These are phyloP conservation scores for Reinhardtius hippoglossoides DNA, from an alignment of 2,113 vertebrate genomes.

Conservation along the genomic window DNA sequence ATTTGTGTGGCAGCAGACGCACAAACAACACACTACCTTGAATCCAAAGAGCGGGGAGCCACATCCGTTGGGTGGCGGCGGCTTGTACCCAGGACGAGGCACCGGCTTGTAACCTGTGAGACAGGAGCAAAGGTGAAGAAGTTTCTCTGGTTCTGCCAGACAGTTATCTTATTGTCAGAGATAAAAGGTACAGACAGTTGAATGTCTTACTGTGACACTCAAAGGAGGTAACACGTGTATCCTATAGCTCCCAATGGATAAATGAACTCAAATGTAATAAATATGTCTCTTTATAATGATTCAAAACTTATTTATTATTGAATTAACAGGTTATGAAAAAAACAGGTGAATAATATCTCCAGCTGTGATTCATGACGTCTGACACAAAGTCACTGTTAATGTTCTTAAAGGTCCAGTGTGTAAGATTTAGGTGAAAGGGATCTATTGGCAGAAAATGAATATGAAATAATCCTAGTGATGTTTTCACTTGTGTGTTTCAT, in stretches of 20 bases:
- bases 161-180: constrained; percentile 46
- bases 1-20: background rate
- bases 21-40: constrained; percentile 75
- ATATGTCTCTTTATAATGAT: no score
- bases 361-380: no score
- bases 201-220: background rate
- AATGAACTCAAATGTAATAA: background rate
- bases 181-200: constrained; percentile 16
- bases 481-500: no score
- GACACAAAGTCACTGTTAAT: no score
- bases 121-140: constrained; percentile 59
- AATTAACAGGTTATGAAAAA: no score
- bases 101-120: constrained; percentile 87
- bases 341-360: no score
- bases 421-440: no score
- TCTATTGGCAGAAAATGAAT: no score
- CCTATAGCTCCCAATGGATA: background rate
- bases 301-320: no score
- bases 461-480: no score
- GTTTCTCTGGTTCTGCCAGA: background rate
- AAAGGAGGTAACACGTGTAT: background rate
- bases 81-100: constrained; percentile 89
- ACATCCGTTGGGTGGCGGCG: constrained; percentile 95
- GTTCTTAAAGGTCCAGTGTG: no score
- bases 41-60: constrained; percentile 96